Percentiles rank a stretch among this genome's conserved stretches.
phyloP scores from a whole-genome alignment of 92 coral and sea anemone genomes.

The Plumapathes pennacea region DNA sequence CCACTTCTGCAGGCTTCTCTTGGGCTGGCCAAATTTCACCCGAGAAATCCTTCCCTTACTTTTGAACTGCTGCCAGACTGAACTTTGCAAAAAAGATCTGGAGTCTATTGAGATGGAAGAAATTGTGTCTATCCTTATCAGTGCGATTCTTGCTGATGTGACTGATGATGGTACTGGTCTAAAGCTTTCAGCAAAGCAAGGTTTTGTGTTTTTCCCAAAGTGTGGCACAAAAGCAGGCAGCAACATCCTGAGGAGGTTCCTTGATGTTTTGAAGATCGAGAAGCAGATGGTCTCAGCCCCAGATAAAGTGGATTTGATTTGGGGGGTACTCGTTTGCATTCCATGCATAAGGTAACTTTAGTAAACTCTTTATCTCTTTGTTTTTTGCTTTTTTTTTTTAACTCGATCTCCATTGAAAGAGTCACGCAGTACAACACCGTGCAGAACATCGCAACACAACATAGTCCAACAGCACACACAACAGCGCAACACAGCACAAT shows the following conservation, averaged over 20 bases:
- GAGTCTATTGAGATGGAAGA: slow-evolving; percentile 37
- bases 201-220: slow-evolving; percentile 63
- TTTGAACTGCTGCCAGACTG: slow-evolving; percentile 52
- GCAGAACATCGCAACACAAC: no score
- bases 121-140: slow-evolving; percentile 54
- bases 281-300: slow-evolving; percentile 5
- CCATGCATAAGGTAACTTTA: slow-evolving; percentile 84
- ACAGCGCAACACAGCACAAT: no score
- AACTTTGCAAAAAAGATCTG: slow-evolving; percentile 14
- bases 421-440: no score
- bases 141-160: slow-evolving; percentile 36
- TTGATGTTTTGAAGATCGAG: slow-evolving; percentile 25
- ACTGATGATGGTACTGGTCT: slow-evolving; percentile 25
- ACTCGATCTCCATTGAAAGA: no score
- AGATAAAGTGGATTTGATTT: slow-evolving; percentile 28
- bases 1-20: slow-evolving; percentile 49
- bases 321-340: slow-evolving; percentile 81
- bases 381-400: no score
- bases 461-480: no score
- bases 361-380: no score
- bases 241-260: slow-evolving; percentile 33
- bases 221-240: slow-evolving; percentile 59
- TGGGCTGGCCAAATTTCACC: slow-evolving; percentile 63
- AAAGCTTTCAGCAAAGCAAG: slow-evolving; percentile 33
- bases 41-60: slow-evolving; percentile 54